Evolutionary conservation across 2,888 invertebrate species (phyloP).

Genomic region (Yponomeuta evonymella): DNA sequence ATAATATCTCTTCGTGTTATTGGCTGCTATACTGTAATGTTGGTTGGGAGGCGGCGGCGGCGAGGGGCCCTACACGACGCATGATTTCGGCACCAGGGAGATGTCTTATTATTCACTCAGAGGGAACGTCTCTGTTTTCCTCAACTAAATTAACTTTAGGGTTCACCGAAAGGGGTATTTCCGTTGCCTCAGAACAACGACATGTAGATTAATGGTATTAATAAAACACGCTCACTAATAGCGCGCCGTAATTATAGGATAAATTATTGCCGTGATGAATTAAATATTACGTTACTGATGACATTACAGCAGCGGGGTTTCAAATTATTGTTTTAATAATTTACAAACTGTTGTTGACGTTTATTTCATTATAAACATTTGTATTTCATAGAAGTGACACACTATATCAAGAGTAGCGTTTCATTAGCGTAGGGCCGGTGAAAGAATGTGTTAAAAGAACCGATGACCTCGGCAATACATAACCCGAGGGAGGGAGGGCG

Average conservation of each 20-base stretch:
- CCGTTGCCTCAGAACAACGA: slow-evolving; percentile 37
- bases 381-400: neutral
- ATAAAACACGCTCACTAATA: slow-evolving; percentile 51
- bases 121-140: slow-evolving; percentile 56
- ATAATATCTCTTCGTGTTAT: neutral
- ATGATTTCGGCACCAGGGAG: slow-evolving; percentile 57
- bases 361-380: neutral
- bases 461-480: slow-evolving; percentile 48
- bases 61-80: slow-evolving; percentile 17
- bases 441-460: slow-evolving; percentile 31
- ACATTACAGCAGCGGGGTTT: neutral
- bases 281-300: neutral
- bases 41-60: neutral
- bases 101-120: slow-evolving; percentile 59
- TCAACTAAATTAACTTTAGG: slow-evolving; percentile 57
- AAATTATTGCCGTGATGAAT: slow-evolving; percentile 5
- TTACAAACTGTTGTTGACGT: neutral
- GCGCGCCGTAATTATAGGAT: slow-evolving; percentile 31
- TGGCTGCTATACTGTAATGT: slow-evolving; percentile 4
- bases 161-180: slow-evolving; percentile 45
- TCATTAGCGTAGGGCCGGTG: no score
- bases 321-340: neutral
- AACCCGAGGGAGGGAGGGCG: slow-evolving; percentile 34
- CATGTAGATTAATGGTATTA: slow-evolving; percentile 54
- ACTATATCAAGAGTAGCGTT: neutral